Conservation (phyloP, 2,113 vertebrate species). For the Apteryx owenii region DNA sequence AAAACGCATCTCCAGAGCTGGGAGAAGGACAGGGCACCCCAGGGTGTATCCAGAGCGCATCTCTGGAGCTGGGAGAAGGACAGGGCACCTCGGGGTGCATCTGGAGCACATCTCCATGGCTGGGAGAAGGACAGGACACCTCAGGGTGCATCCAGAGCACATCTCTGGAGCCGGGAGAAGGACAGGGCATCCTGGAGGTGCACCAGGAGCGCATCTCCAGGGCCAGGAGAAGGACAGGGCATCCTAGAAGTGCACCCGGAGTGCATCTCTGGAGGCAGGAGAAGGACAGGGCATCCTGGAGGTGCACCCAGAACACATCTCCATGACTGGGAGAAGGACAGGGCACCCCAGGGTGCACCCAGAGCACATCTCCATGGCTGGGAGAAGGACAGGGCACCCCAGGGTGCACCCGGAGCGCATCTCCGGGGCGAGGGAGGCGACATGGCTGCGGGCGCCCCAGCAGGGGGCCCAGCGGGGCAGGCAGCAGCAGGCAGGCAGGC, state of each 20-base stretch:
- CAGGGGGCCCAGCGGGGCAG: neutral
- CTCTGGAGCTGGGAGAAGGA: fast-evolving
- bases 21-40: neutral
- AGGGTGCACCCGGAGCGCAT: neutral
- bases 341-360: neutral
- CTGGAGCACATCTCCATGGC: neutral
- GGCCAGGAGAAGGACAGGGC: neutral
- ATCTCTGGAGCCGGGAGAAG: neutral
- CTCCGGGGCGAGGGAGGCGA: fast-evolving
- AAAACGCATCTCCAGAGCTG: fast-evolving
- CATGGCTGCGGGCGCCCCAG: neutral
- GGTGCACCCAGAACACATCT: neutral
- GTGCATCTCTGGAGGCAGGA: neutral
- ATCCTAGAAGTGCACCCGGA: neutral
- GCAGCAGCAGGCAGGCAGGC: too few relatives aligned
- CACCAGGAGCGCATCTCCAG: too few relatives aligned
- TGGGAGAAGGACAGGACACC: neutral
- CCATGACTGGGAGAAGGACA: neutral
- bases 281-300: neutral
- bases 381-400: neutral
- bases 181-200: neutral
- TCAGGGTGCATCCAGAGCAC: too few relatives aligned
- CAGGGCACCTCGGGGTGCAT: neutral
- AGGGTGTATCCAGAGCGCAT: neutral
- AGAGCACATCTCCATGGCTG: neutral